Conservation (phyloP, 2,797 vertebrate species). For the Acanthurus lineatus region DNA sequence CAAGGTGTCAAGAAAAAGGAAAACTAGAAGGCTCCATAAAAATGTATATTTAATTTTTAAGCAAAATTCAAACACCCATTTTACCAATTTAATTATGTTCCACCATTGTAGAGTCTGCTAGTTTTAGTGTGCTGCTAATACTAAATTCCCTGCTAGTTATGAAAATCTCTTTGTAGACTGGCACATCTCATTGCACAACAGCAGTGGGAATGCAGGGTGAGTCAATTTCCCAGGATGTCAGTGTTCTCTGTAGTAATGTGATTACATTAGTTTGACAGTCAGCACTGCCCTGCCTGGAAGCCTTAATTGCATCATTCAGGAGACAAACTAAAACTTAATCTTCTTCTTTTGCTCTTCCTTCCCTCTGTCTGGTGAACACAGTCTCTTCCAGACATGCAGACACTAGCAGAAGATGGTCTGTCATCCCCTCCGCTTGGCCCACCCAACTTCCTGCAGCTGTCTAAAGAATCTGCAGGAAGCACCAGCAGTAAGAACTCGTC, state of each 20-base stretch:
- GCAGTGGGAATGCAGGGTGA: conserved; percentile 35
- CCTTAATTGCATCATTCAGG: conserved; percentile 48
- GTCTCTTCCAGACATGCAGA: conserved; percentile 98
- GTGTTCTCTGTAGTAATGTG: conserved; percentile 30
- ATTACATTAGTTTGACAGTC: conserved; percentile 59
- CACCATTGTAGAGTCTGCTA: background rate
- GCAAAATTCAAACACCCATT: background rate
- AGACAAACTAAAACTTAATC: conserved; percentile 33
- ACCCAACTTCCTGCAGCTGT: conserved; percentile 96
- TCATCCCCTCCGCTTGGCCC: conserved; percentile 94
- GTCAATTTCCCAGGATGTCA: conserved; percentile 47
- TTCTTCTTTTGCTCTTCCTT: background rate
- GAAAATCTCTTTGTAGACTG: conserved; percentile 4
- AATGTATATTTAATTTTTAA: background rate
- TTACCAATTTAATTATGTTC: background rate
- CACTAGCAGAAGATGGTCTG: conserved; percentile 92
- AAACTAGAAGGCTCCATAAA: background rate
- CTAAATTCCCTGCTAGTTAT: background rate
- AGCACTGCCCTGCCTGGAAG: conserved; percentile 36
- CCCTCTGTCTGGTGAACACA: conserved; percentile 58
- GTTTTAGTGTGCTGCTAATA: background rate
- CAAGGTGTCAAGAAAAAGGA: background rate
- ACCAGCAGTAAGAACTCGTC: conserved; percentile 98
- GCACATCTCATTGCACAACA: conserved; percentile 9
- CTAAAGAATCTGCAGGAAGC: conserved; percentile 96